Conservation (phyloP, 1,140 invertebrate species). For the Cydia splendana region DNA sequence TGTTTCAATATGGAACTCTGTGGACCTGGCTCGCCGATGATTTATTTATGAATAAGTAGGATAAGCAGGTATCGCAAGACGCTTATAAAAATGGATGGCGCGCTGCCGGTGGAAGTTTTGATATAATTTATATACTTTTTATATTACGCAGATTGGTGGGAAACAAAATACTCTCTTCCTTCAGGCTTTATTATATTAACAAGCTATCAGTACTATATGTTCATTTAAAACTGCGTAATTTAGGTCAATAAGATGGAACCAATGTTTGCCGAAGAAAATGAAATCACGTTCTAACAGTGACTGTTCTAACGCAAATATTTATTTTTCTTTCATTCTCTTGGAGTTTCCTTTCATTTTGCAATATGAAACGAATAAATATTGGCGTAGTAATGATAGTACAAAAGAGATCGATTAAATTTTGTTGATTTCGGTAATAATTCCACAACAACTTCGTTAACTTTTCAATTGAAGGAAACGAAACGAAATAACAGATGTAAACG, state of each 20-base stretch:
- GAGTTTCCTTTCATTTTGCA: background rate
- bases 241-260: background rate
- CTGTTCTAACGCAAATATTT: background rate
- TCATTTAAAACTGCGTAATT: background rate
- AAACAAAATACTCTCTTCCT: background rate
- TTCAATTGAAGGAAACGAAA: no score
- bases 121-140: background rate
- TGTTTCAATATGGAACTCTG: constrained; percentile 28
- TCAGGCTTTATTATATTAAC: background rate
- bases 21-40: constrained; percentile 12
- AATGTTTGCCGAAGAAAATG: background rate
- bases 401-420: no score
- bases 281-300: background rate
- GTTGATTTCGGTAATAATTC: no score
- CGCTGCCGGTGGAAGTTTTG: background rate
- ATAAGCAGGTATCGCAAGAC: background rate
- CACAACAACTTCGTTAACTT: no score
- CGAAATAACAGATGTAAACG: no score
- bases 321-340: background rate
- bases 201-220: background rate
- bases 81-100: constrained; percentile 7
- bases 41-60: constrained; percentile 28
- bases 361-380: background rate
- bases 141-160: background rate
- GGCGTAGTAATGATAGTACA: background rate